These are phyloP conservation scores for Dendrocopos noguchii DNA, from an alignment of 2,113 vertebrate genomes.

Conservation along the genomic window DNA sequence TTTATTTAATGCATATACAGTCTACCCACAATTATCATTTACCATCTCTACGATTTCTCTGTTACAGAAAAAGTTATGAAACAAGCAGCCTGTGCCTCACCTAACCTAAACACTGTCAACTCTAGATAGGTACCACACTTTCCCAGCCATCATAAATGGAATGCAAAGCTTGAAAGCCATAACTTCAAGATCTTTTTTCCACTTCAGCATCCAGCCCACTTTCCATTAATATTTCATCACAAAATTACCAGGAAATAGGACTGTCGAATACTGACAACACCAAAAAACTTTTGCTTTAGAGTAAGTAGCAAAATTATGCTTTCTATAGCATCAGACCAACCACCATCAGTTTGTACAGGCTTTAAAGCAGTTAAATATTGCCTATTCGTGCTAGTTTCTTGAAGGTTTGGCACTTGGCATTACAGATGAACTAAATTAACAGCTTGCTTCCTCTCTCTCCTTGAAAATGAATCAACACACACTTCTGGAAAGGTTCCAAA, in stretches of 20 bases:
- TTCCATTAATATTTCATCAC: not conserved
- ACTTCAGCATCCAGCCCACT: not conserved
- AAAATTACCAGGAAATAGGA: not conserved
- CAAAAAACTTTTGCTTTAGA: not conserved
- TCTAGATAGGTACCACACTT: not conserved
- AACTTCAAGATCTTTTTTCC: not conserved
- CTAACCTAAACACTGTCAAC: constrained; percentile 22
- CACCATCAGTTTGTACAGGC: not conserved
- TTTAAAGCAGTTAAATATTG: not conserved
- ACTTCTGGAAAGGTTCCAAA: not conserved
- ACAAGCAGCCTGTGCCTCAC: not conserved
- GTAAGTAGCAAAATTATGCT: not conserved
- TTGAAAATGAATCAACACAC: not conserved
- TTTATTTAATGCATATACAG: constrained; percentile 5
- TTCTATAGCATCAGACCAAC: not conserved
- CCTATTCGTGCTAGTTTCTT: not conserved
- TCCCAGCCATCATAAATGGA: not conserved
- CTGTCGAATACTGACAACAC: not conserved
- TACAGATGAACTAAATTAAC: not conserved
- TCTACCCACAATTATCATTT: constrained; percentile 15
- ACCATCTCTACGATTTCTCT: not conserved
- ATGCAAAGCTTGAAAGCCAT: not conserved
- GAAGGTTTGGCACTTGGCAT: not conserved
- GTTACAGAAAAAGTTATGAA: not conserved
- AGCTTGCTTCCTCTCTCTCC: not conserved